Percentiles rank a stretch among this genome's conserved stretches.
phyloP scores from a whole-genome alignment of 2,113 vertebrate genomes.

The Anolis sagrei region DNA sequence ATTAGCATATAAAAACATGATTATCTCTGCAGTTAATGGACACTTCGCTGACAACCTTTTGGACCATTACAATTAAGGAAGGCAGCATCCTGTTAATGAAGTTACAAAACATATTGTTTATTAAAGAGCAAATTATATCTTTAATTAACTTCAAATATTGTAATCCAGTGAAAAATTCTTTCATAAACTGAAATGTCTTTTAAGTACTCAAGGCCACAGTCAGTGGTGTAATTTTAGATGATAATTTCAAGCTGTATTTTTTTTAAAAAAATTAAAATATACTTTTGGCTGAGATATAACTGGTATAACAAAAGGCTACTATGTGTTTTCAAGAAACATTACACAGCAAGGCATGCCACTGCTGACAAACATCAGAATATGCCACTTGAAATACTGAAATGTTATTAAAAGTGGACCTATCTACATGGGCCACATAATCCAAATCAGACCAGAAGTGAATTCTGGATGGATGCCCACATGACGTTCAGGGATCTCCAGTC shows the following conservation, averaged over 20 bases:
- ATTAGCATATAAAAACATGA: slow-evolving; percentile 81
- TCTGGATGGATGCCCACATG: too few species aligned
- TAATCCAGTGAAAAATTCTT: slow-evolving; percentile 65
- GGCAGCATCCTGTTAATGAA: slow-evolving; percentile 68
- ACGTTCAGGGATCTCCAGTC: too few species aligned
- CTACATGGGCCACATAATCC: too few species aligned
- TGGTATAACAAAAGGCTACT: slow-evolving; percentile 8
- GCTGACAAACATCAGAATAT: background rate
- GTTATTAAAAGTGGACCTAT: too few species aligned
- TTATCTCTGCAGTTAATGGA: slow-evolving; percentile 77
- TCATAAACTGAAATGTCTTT: slow-evolving; percentile 60
- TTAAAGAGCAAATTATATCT: slow-evolving; percentile 73
- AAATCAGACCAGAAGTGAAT: too few species aligned
- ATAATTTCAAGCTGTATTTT: slow-evolving; percentile 11
- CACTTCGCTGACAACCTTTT: slow-evolving; percentile 74
- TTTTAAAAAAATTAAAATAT: slow-evolving; percentile 7
- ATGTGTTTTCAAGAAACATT: too few species aligned
- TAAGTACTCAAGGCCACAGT: slow-evolving; percentile 42
- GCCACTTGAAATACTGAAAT: background rate
- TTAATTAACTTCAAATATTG: slow-evolving; percentile 74
- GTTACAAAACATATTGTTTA: slow-evolving; percentile 74
- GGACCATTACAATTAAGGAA: slow-evolving; percentile 74
- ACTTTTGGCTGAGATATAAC: too few species aligned
- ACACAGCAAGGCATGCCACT: too few species aligned
- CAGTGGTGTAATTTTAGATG: slow-evolving; percentile 44